Evolutionary conservation across 2,797 vertebrate species (phyloP).

Genomic region (Gymnoscopelus braueri): DNA sequence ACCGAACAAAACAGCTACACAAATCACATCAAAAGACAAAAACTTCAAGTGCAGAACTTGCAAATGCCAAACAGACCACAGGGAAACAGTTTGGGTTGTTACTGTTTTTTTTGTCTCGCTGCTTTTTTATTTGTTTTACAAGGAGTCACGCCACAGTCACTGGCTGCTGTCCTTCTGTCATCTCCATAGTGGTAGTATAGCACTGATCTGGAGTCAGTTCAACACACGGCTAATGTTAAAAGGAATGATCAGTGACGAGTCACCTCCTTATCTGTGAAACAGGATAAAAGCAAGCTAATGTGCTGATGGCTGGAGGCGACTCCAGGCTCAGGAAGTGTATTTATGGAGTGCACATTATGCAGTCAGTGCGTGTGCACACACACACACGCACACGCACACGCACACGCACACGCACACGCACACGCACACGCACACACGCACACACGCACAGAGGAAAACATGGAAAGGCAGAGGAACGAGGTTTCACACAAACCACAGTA

Average conservation of each 20-base stretch:
- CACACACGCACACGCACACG: not conserved
- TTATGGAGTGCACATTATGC: slow-evolving; percentile 3
- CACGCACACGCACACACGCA: slow-evolving; percentile 12
- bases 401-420: slow-evolving; percentile 8
- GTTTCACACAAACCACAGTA: slow-evolving; percentile 35
- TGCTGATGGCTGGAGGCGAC: slow-evolving; percentile 23
- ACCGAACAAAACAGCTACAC: not conserved
- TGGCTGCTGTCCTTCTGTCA: slow-evolving; percentile 59
- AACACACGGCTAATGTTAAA: slow-evolving; percentile 66
- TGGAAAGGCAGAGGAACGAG: slow-evolving; percentile 4
- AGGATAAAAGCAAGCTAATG: slow-evolving; percentile 55
- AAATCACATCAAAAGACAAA: not conserved
- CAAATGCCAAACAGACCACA: too few species aligned
- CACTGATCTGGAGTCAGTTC: slow-evolving; percentile 45
- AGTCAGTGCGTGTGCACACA: not conserved
- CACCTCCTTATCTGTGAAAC: slow-evolving; percentile 38
- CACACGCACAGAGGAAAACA: slow-evolving; percentile 1
- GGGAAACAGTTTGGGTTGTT: too few species aligned
- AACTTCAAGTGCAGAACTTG: too few species aligned
- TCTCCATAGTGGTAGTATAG: slow-evolving; percentile 7
- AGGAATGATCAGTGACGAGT: slow-evolving; percentile 52
- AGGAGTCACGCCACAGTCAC: too few species aligned
- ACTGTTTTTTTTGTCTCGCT: too few species aligned
- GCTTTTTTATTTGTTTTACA: too few species aligned
- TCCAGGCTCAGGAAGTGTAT: slow-evolving; percentile 29